A percentile compares a stretch with the other conserved stretches of the same genome.
phyloP scores from a whole-genome alignment of 2,113 vertebrate genomes.

The western clawed frog (Xenopus tropicalis) region DNA sequence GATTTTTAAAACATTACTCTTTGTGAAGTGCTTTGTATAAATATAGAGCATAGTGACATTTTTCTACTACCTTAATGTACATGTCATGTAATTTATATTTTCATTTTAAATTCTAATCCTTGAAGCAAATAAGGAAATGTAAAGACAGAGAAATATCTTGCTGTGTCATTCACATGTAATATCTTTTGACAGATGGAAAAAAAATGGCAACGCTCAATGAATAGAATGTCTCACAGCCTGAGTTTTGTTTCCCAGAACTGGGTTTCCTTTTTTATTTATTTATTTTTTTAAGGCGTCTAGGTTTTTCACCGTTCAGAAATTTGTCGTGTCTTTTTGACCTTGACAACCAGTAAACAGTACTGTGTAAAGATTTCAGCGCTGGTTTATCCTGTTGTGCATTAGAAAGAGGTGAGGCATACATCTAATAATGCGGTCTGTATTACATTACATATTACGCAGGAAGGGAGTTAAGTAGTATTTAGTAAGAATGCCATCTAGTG shows the following conservation, averaged over 20 bases:
- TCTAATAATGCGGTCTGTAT: background rate
- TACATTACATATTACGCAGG: background rate
- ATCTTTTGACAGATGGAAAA: constrained; percentile 2
- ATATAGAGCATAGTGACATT: no score
- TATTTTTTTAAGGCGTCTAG: background rate
- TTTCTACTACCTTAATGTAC: no score
- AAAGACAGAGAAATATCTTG: background rate
- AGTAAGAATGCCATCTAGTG: background rate
- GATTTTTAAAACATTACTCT: no score
- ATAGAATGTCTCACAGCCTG: background rate
- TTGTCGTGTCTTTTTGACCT: constrained; percentile 8
- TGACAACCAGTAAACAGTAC: background rate
- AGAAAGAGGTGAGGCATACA: background rate
- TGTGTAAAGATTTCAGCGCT: constrained; percentile 1
- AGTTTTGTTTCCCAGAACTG: background rate
- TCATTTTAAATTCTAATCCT: background rate
- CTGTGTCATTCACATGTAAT: background rate
- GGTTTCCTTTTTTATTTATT: constrained; percentile 2
- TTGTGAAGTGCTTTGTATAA: no score
- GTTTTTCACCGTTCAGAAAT: constrained; percentile 2
- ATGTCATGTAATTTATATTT: no score
- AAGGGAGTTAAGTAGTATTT: background rate
- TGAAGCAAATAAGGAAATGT: background rate
- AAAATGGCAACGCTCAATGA: background rate
- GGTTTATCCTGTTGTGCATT: constrained; percentile 7